phyloP scores from a whole-genome alignment of 2,113 vertebrate species.

The Siphamia tubifer region DNA sequence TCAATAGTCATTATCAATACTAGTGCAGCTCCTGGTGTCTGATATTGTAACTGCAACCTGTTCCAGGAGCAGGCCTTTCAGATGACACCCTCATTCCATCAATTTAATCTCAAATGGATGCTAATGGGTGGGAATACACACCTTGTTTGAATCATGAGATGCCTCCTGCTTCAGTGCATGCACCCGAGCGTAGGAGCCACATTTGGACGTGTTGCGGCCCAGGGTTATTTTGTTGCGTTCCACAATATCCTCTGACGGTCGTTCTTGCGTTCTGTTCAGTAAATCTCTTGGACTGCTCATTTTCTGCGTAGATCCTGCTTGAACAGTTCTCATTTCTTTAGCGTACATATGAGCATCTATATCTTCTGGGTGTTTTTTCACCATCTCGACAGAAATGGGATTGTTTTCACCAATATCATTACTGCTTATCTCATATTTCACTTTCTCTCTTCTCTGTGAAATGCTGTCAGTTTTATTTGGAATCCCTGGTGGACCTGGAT shows the following conservation, averaged over 20 bases:
- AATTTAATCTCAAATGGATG: background rate
- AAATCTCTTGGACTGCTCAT: background rate
- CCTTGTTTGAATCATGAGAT: constrained; percentile 61
- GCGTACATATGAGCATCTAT: no score
- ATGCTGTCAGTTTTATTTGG: background rate
- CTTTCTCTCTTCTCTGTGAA: background rate
- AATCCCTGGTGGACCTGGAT: background rate
- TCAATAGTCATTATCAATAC: constrained; percentile 45
- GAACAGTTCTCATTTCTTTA: no score
- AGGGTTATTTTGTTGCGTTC: constrained; percentile 87
- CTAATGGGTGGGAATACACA: constrained; percentile 46
- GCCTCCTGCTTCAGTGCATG: constrained; percentile 74
- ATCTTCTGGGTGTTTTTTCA: background rate
- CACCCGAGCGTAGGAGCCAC: constrained; percentile 81
- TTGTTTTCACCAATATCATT: background rate
- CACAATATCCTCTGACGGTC: constrained; percentile 77
- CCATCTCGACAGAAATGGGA: background rate
- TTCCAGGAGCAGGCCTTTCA: background rate
- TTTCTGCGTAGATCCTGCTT: no score
- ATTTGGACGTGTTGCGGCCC: constrained; percentile 72
- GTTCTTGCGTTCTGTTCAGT: constrained; percentile 32
- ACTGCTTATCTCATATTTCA: background rate
- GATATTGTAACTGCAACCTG: constrained; percentile 50
- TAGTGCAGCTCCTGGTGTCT: constrained; percentile 75
- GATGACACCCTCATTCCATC: background rate